A percentile compares a stretch with the other conserved stretches of the same genome.
Conservation (phyloP, 2,113 vertebrate species). For the Tachuris rubrigastra region DNA sequence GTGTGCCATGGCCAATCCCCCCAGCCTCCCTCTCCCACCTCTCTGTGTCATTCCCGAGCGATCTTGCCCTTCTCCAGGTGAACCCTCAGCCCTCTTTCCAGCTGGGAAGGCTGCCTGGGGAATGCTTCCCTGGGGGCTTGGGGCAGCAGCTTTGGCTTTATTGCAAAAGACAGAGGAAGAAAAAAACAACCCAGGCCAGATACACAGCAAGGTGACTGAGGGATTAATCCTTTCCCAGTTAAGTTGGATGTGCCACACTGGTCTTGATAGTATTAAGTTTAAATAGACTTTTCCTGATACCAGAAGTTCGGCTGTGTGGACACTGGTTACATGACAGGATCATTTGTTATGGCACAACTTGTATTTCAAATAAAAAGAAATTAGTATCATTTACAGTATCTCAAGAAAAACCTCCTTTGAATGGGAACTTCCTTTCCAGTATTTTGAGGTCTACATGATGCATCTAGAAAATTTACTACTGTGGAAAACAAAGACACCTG, state of each 20-base stretch:
- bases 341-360: conserved; percentile 82
- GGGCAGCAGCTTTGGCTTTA: not conserved
- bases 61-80: not conserved
- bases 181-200: conserved; percentile 62
- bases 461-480: conserved; percentile 82
- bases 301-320: conserved; percentile 81
- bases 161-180: conserved; percentile 52
- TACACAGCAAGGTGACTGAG: conserved; percentile 81
- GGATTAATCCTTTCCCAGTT: conserved; percentile 82
- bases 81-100: not conserved
- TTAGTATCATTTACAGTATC: conserved; percentile 84
- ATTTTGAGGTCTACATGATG: conserved; percentile 82
- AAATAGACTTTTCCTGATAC: conserved; percentile 81
- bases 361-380: conserved; percentile 75
- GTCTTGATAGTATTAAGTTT: conserved; percentile 77
- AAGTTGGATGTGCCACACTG: conserved; percentile 78
- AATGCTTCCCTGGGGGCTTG: fast-evolving
- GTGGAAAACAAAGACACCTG: conserved; percentile 82
- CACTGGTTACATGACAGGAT: conserved; percentile 81
- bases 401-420: conserved; percentile 78
- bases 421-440: conserved; percentile 78
- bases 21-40: not conserved
- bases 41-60: fast-evolving
- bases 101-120: not conserved
- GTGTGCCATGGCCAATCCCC: not conserved